A percentile compares a stretch with the other conserved stretches of the same genome.
phyloP scores from a whole-genome alignment of 2,113 vertebrate species.

The Octodon degus region DNA sequence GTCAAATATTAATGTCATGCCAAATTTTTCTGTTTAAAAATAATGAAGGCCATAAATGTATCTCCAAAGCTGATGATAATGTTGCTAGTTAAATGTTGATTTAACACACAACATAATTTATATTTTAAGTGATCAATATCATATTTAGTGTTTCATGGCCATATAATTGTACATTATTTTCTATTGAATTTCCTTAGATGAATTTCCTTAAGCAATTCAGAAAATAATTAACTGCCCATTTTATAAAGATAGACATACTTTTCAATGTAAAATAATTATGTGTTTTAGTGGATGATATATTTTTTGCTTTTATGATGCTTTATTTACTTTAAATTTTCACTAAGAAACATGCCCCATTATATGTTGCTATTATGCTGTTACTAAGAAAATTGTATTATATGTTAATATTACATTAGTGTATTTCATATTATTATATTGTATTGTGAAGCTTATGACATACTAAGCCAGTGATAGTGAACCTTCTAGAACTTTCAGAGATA shows the following conservation, averaged over 20 bases:
- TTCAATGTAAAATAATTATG: background rate
- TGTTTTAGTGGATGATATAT: background rate
- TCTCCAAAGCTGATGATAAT: background rate
- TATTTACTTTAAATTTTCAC: slow-evolving; percentile 43
- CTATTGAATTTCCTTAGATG: slow-evolving; percentile 3
- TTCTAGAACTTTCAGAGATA: background rate
- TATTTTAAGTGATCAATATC: background rate
- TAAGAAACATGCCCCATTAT: background rate
- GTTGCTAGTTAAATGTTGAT: background rate
- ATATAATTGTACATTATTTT: background rate
- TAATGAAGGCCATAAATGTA: background rate
- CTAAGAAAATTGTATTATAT: background rate
- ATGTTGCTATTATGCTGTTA: background rate
- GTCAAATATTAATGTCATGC: background rate
- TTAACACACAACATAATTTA: background rate
- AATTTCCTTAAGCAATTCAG: background rate
- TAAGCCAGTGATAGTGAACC: background rate
- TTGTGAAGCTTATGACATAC: background rate
- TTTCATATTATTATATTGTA: background rate
- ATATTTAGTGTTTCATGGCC: background rate
- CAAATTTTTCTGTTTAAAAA: slow-evolving; percentile 39
- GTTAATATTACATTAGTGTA: background rate
- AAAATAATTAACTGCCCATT: background rate
- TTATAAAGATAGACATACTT: background rate
- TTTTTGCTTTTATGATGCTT: slow-evolving; percentile 34